Percentiles rank a stretch among this genome's conserved stretches.
phyloP scores from a whole-genome alignment of 2,888 invertebrate genomes.

The Amphimallon solstitiale region DNA sequence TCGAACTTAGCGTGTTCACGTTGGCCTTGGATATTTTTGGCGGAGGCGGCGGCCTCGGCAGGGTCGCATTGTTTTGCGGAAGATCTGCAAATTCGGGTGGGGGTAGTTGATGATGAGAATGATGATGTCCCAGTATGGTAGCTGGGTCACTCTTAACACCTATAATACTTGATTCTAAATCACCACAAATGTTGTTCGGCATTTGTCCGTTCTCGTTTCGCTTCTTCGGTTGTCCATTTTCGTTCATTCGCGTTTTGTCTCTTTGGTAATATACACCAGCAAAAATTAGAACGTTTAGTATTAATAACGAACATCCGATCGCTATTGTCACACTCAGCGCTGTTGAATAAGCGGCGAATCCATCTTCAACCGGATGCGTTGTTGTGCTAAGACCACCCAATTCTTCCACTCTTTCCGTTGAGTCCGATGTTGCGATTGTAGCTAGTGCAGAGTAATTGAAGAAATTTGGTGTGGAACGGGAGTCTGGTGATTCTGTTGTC shows the following conservation, averaged over 20 bases:
- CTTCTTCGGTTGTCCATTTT: constrained; percentile 70
- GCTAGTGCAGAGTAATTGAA: constrained; percentile 60
- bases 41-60: constrained; percentile 77
- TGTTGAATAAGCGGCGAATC: constrained; percentile 90
- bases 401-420: constrained; percentile 65
- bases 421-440: constrained; percentile 55
- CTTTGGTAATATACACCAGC: constrained; percentile 95
- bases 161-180: constrained; percentile 72
- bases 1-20: constrained; percentile 67
- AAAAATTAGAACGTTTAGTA: constrained; percentile 92
- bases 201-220: constrained; percentile 87
- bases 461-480: constrained; percentile 51
- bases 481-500: constrained; percentile 62
- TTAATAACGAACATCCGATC: constrained; percentile 91
- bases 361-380: constrained; percentile 76
- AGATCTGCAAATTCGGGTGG: constrained; percentile 88
- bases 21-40: constrained; percentile 72
- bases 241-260: constrained; percentile 80
- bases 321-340: constrained; percentile 93
- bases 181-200: constrained; percentile 90
- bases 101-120: constrained; percentile 81
- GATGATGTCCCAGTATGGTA: constrained; percentile 79
- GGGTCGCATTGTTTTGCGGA: constrained; percentile 74
- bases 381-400: constrained; percentile 64
- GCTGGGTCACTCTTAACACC: constrained; percentile 74